Percentiles rank a stretch among this genome's conserved stretches.
These are phyloP conservation scores for Loxodonta africana DNA, from an alignment of 2,113 vertebrate genomes.

Conservation along the genomic window DNA sequence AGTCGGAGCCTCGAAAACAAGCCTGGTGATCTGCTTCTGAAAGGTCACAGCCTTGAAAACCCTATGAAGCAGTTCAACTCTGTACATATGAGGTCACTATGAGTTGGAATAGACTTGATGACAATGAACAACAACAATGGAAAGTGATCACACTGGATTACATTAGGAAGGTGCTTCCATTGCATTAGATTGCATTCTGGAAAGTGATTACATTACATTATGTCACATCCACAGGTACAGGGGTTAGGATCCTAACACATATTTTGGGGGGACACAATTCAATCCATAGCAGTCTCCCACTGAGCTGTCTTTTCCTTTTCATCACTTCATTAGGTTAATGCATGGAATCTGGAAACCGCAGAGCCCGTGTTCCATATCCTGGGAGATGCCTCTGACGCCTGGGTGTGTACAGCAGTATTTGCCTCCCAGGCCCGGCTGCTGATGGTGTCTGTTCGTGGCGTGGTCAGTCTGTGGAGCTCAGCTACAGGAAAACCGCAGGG, in stretches of 20 bases:
- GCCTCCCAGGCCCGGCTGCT: constrained; percentile 77
- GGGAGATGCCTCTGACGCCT: constrained; percentile 43
- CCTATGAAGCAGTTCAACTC: background rate
- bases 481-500: constrained; percentile 34
- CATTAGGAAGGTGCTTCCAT: background rate
- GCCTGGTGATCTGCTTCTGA: background rate
- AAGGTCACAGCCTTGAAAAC: background rate
- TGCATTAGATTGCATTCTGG: too few relatives aligned
- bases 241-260: background rate
- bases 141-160: background rate
- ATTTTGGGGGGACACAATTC: background rate
- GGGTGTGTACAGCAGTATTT: constrained; percentile 82
- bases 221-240: background rate
- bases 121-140: background rate
- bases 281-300: too few relatives aligned
- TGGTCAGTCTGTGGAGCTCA: constrained; percentile 83
- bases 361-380: constrained; percentile 81
- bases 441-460: constrained; percentile 77
- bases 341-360: constrained; percentile 87
- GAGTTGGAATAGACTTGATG: background rate
- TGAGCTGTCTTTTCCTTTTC: background rate
- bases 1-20: background rate
- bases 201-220: too few relatives aligned
- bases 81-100: background rate
- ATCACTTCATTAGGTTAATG: constrained; percentile 86